A percentile compares a stretch with the other conserved stretches of the same genome.
Conservation (phyloP, 2,113 vertebrate species). For the Chionodraco myersi region DNA sequence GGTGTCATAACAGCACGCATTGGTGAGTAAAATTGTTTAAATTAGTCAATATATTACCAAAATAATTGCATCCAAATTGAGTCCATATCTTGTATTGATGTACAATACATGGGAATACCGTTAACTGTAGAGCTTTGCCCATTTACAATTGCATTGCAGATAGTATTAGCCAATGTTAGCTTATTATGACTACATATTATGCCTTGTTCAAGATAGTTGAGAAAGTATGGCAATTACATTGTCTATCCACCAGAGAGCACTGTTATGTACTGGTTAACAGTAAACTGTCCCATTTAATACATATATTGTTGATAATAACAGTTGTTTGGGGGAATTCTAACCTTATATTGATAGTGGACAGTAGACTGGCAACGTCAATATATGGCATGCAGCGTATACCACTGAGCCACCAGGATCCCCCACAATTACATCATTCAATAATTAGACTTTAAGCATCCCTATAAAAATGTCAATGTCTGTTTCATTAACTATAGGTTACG, state of each 20-base stretch:
- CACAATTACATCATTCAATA: neutral
- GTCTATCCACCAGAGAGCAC: slow-evolving; percentile 5
- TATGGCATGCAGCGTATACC: neutral
- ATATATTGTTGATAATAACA: neutral
- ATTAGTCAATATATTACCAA: neutral
- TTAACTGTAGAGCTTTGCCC: neutral
- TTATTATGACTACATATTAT: neutral
- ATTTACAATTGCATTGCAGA: neutral
- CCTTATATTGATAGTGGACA: neutral
- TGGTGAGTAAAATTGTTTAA: slow-evolving; percentile 71
- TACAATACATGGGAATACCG: neutral
- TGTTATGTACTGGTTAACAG: neutral
- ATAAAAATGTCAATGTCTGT: neutral
- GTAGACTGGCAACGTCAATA: neutral
- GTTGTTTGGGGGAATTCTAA: neutral
- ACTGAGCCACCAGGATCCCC: neutral
- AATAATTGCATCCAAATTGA: neutral
- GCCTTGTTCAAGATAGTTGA: neutral
- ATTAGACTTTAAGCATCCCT: neutral
- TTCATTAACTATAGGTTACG: neutral
- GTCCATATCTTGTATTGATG: neutral
- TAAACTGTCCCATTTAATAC: neutral
- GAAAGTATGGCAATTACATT: neutral
- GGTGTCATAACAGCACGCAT: slow-evolving; percentile 86
- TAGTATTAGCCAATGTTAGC: neutral